Base-by-base conservation (phyloP, 2,797 vertebrate genomes). In the Poecile montanus region DNA sequence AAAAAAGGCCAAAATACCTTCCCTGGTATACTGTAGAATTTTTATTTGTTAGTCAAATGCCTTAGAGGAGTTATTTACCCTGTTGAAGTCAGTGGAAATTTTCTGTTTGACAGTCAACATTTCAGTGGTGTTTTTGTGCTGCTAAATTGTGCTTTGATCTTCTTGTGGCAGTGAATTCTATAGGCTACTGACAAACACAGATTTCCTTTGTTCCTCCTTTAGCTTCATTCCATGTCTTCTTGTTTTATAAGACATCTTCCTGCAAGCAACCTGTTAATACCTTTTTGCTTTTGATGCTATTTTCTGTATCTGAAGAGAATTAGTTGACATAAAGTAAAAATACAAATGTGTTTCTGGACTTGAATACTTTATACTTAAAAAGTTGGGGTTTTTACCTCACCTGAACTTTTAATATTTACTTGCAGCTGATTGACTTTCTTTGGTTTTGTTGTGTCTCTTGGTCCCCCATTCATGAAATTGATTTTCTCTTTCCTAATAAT, bases 131-230 rank as follows among this genome's bases (percentile, higher is more conserved):
- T 44, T 92, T 76, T 85, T 54, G 36, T 94, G 12, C 53, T 57
- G 51, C 54, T 89, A 8, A 83, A 48, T 10, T 76, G 54, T 36
- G 13, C 67, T 92, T 76, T 82, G 67, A 82, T 95, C 74, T 79
- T 73, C 51, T 73, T 58, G 36, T 63, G 77, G 56, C 51, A 79
- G 47, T 38, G 62, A 88, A 54, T 70, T 91, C 62, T 72, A 15
- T 16, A 88, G 89, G 45, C 40, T 63, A 25, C 29, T 76, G 76
- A 76, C 51, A 83, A 75, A 79, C 75, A 77, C 63, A 75, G 67
- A 21, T 47, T 66, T 29, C 45, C 84, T 94, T 93, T 92, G 48
- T 82, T 96, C 71, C 73, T 63, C 67, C 44, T 83, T 82, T 38
- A 76, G 29, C 54, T 92, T 82, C 42, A 57, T 79, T 66, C 56